Evolutionary conservation across 1,140 invertebrate species (phyloP).

Genomic region (Aleiodes sp.): DNA sequence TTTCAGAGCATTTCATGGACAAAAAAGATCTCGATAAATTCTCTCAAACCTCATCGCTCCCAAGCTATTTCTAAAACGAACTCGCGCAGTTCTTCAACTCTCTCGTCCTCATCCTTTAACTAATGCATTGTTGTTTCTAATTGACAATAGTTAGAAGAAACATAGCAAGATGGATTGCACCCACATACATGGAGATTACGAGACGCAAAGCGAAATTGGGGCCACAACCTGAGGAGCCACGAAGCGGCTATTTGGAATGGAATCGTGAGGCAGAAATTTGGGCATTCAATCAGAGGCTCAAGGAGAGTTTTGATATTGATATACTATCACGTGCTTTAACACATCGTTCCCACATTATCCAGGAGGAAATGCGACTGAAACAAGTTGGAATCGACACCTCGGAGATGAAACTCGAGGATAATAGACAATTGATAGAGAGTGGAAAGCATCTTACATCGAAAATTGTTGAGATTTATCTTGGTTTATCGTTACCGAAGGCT

Average conservation of each 20-base stretch:
- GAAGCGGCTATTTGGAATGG: conserved; percentile 81
- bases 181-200: conserved; percentile 65
- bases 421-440: conserved; percentile 72
- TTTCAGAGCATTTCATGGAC: no score
- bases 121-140: neutral
- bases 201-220: conserved; percentile 56
- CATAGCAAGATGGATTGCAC: conserved; percentile 68
- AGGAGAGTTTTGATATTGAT: conserved; percentile 81
- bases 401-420: conserved; percentile 72
- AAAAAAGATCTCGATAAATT: no score
- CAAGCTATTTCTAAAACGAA: no score
- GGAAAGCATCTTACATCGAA: conserved; percentile 72
- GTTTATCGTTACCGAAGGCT: conserved; percentile 73
- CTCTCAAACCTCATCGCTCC: no score
- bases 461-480: conserved; percentile 71
- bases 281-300: conserved; percentile 85
- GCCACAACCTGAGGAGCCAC: conserved; percentile 54
- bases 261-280: conserved; percentile 89
- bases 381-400: conserved; percentile 75
- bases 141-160: conserved; percentile 48
- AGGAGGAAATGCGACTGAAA: conserved; percentile 73
- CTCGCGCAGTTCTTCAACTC: no score
- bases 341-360: conserved; percentile 80
- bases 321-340: conserved; percentile 81
- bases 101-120: no score